Base-by-base conservation (phyloP, 2,888 invertebrate species). In the Apamea sordens region DNA sequence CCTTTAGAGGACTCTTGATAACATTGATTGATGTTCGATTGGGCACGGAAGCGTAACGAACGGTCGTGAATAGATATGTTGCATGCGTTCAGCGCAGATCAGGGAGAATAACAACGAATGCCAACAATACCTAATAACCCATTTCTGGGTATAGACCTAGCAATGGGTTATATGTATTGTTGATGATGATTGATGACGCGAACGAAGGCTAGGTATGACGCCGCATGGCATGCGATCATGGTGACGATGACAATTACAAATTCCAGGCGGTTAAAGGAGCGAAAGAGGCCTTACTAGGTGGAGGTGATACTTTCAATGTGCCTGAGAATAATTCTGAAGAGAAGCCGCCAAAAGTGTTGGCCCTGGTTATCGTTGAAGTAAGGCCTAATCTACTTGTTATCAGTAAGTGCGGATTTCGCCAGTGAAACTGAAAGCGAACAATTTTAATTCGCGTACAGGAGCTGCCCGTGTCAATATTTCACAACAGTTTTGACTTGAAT, bases 301-400 rank as follows among this genome's bases (percentile, higher is more conserved):
- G 56, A 11, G 50, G 10, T 7, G 61, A 73, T 18, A 15, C 41
- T 13, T 10, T 70, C 2, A 13, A 15, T 1, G 15, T 73, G 36
- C 61, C 72, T 3, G 68, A 78, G 4, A 18, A 56, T 10, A 28
- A 41, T 50, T 59, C n/a, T 2, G 72, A 59, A 67, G 44, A 53
- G 0, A n/a, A 75, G 6, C 13, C 56, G 15, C n/a, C 83, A 11
- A 64, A 73, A 44, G 11, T 76, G 0, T 1, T 85, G 15, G 64
- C 69, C 1, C 41, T 85, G 2, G 7, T 85, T 10, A 68, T 86
- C 47, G 8, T 85, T 10, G 53, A 85, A 18, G 84, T 85, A 86
- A 82, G 83, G 0, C 7, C 2, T 41, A n/a, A 36, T 56, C n/a
- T 64, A 64, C 36, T 36, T 36, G 10, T 36, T 0, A 36, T 64